Evolutionary conservation across 2,888 invertebrate genomes (phyloP).

Genomic region (Brachyopa scutellaris): DNA sequence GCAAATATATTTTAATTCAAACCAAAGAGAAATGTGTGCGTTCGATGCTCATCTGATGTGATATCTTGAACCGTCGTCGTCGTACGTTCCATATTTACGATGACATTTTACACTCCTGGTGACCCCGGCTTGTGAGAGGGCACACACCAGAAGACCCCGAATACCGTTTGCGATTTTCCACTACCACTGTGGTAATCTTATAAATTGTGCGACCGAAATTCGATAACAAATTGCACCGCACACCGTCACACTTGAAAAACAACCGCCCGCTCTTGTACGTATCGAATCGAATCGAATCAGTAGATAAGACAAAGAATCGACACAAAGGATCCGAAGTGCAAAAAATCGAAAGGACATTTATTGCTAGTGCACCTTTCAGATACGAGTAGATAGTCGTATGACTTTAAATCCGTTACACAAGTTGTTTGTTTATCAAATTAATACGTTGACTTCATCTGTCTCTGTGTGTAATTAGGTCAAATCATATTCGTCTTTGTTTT

Average conservation of each 20-base stretch:
- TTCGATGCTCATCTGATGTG: conserved; percentile 61
- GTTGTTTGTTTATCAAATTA: conserved; percentile 36
- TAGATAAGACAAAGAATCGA: conserved; percentile 53
- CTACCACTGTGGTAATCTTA: conserved; percentile 44
- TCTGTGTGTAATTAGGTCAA: conserved; percentile 55
- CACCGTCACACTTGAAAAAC: conserved; percentile 57
- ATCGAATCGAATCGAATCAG: conserved; percentile 43
- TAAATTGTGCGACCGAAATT: conserved; percentile 60
- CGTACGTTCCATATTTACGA: conserved; percentile 68
- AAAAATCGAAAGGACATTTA: conserved; percentile 49
- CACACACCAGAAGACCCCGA: conserved; percentile 54
- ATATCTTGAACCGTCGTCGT: conserved; percentile 62
- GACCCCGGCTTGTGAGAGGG: conserved; percentile 56
- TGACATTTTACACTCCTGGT: conserved; percentile 67
- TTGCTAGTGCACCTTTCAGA: conserved; percentile 37
- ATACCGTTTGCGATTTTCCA: conserved; percentile 59
- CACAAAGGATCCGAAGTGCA: conserved; percentile 55
- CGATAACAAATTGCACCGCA: conserved; percentile 72
- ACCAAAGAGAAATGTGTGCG: conserved; percentile 53
- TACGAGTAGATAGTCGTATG: conserved; percentile 28
- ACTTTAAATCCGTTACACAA: conserved; percentile 7
- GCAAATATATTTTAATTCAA: conserved; percentile 57
- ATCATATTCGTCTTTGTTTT: neutral
- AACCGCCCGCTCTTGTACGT: conserved; percentile 32
- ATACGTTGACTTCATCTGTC: conserved; percentile 7